Base-by-base conservation (phyloP, 2,888 invertebrate species). In the Mesoligia furuncula region DNA sequence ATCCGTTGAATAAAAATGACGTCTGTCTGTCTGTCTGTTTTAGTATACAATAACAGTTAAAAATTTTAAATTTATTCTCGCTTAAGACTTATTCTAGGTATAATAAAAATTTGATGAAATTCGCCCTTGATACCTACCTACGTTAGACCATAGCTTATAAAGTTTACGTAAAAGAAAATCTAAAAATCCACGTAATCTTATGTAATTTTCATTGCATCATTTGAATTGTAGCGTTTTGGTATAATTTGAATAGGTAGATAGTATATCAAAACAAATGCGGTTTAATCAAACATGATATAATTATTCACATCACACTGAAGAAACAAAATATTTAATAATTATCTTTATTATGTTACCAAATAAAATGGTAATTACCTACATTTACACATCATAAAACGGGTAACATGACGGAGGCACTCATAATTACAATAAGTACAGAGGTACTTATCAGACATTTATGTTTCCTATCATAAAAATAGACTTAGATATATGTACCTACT, bases 351-450 rank as follows among this genome's bases (percentile, higher is more conserved):
- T 39, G 57, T 48, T 74, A 81, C 54, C 75, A 75, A 57, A 74
- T 78, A 74, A 75, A 75, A 24, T 36, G 36, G 24, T 75, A 81
- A 79, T 81, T 66, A 81, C 54, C 20, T 11, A 64, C 57, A 48
- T 59, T 75, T 51, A 51, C 65, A 51, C 65, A 51, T 76, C 42
- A 36, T 75, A 54, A 79, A 66, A 75, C 24, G 42, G 13, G 27
- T 54, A 51, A 42, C 39, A 57, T 20, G 48, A 9, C n/a, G 20
- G 31, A 65, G 17, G 31, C 1, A 59, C 65, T 65, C 39, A n/a
- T 57, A 13, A 51, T 65, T 24, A 65, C 24, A 65, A 54, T 77
- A 42, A 42, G 17, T 42, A 62, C 39, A 13, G 6, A 69, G 48
- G 27, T 36, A 66, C 9, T 36, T 48, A 48, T 15, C 17, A 20